Conservation (phyloP, 2,797 vertebrate species). For the Eulemur coronatus region DNA sequence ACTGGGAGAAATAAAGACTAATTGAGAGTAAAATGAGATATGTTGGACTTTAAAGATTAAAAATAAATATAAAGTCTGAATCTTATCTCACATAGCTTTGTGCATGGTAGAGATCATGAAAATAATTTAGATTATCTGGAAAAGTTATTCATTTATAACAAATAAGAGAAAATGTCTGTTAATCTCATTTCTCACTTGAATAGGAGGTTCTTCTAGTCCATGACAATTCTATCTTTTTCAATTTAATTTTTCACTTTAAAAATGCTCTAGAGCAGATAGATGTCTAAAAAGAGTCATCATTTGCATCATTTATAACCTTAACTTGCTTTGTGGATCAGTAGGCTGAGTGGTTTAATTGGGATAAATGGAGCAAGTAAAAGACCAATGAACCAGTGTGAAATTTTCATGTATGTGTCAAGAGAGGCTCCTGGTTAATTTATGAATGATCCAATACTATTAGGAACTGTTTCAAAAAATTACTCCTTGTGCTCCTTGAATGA, state of each 20-base stretch:
- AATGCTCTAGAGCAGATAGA: slow-evolving; percentile 57
- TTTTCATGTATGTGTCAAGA: slow-evolving; percentile 70
- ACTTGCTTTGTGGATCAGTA: slow-evolving; percentile 78
- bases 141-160: slow-evolving; percentile 42
- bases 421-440: slow-evolving; percentile 67
- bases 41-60: slow-evolving; percentile 10
- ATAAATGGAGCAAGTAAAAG: slow-evolving; percentile 85
- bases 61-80: not conserved
- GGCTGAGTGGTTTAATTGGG: slow-evolving; percentile 81
- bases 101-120: not conserved
- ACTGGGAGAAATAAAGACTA: slow-evolving; percentile 38
- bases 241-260: slow-evolving; percentile 70
- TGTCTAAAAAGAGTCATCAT: slow-evolving; percentile 69
- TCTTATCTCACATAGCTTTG: not conserved
- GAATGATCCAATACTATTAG: slow-evolving; percentile 38
- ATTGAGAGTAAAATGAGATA: not conserved
- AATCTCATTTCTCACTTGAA: slow-evolving; percentile 1
- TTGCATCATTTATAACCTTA: slow-evolving; percentile 80
- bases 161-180: not conserved
- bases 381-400: slow-evolving; percentile 80
- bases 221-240: slow-evolving; percentile 38
- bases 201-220: not conserved
- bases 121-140: slow-evolving; percentile 28
- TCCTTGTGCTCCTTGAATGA: not conserved
- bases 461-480: slow-evolving; percentile 46